Evolutionary conservation across 35 echinoderm and acorn worm genomes (phyloP).

Genomic region (Ptychodera flava): DNA sequence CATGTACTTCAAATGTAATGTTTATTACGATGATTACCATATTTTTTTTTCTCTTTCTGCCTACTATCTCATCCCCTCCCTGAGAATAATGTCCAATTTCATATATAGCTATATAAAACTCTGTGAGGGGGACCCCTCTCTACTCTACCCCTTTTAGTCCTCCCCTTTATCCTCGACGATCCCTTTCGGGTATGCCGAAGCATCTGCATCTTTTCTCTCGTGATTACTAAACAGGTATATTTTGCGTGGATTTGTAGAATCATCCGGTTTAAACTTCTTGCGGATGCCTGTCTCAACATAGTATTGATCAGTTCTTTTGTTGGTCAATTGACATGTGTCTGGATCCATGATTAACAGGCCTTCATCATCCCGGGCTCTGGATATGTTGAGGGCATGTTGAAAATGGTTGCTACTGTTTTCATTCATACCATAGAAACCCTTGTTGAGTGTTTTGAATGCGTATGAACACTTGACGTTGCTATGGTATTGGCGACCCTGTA

Average conservation of each 20-base stretch:
- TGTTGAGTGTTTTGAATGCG: slow-evolving; percentile 8
- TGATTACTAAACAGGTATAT: too few species aligned
- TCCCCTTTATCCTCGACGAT: neutral
- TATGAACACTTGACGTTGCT: neutral
- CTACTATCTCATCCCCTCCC: too few species aligned
- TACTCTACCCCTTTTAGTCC: neutral
- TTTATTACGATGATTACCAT: too few species aligned
- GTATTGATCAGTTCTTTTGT: neutral
- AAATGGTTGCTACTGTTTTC: neutral
- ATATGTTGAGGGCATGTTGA: neutral
- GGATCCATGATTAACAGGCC: slow-evolving; percentile 6
- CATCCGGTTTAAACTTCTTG: neutral
- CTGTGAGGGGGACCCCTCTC: neutral
- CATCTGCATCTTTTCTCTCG: too few species aligned
- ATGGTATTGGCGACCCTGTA: slow-evolving; percentile 2
- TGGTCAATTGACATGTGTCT: neutral
- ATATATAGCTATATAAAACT: neutral
- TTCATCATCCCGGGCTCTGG: neutral
- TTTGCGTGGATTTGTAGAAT: neutral
- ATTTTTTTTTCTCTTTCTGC: too few species aligned
- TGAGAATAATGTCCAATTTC: too few species aligned
- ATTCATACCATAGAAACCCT: neutral
- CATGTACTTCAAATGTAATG: too few species aligned
- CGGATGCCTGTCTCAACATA: neutral
- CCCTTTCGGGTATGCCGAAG: neutral